Base-by-base conservation (phyloP, 2,797 vertebrate species). In the Sebastes goodei region DNA sequence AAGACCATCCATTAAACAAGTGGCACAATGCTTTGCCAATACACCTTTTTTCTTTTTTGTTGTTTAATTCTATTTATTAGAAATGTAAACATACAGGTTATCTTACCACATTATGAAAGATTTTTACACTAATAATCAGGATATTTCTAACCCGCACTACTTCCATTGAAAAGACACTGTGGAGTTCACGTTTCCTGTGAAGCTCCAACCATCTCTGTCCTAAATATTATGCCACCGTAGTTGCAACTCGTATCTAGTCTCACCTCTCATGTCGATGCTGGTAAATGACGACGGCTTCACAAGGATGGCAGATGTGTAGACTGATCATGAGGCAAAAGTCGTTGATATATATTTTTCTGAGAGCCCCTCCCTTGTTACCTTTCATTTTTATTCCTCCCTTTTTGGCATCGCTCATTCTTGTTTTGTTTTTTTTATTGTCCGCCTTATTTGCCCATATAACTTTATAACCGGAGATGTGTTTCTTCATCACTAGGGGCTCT, bases 221-320 rank as follows among this genome's bases (percentile, higher is more conserved):
- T 49, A n/a, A 32, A 38, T 23, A 52, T 52, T n/a, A 12, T 9
- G 20, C 65, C 27, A 14, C 38, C 59, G 63, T 33, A 73, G 42
- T 21, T 76, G 14, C n/a, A 21, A 10, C 32, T 3, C 10, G 11
- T 10, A 17, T 12, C 4, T n/a, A 20, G 33, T 78, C 94, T 94
- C 88, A 96, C 95, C 95, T 94, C 80, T 95, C 95, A 96, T 96
- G 85, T 62, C 77, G 84, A 76, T 8, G 27, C 49, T 57, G 78
- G 80, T 59, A 30, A 80, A 76, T 20, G 63, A 74, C 49, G 74
- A 74, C 5, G 29, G 57, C 56, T 33, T 83, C 70, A 61, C 17
- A 60, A 32, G 74, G 69, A 86, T 60, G 59, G 56, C 78, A 79
- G 49, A 38, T 27, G 25, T 27, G 75, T 9, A 30, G 68, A 83